A percentile compares a stretch with the other conserved stretches of the same genome.
Evolutionary conservation across 1,140 invertebrate species (phyloP).

Genomic region (Pseudomyrmex flavicornis): DNA sequence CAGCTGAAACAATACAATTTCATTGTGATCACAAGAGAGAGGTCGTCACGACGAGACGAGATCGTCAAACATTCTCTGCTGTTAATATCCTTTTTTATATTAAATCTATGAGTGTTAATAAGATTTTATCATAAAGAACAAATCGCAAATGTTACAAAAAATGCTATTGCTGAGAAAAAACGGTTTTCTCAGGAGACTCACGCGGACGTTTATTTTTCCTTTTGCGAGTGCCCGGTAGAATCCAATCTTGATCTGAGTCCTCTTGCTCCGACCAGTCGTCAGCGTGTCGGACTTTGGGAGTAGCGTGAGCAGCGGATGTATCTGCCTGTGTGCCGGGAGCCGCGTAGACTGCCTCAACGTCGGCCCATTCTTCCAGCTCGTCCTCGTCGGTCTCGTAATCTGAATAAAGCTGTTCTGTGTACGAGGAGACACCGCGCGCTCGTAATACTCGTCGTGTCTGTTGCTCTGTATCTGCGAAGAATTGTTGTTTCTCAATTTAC

Average conservation of each 20-base stretch:
- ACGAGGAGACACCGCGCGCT: slow-evolving; percentile 81
- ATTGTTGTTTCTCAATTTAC: background rate
- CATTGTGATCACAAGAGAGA: background rate
- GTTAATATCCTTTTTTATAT: background rate
- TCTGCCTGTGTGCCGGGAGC: slow-evolving; percentile 70
- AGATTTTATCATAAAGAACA: background rate
- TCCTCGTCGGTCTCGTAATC: slow-evolving; percentile 79
- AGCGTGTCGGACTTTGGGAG: slow-evolving; percentile 58
- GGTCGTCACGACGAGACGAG: background rate
- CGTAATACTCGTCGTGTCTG: slow-evolving; percentile 78
- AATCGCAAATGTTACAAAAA: slow-evolving; percentile 6
- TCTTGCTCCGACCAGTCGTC: slow-evolving; percentile 73
- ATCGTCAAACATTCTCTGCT: background rate
- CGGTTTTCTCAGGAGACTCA: slow-evolving; percentile 60
- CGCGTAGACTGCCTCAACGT: slow-evolving; percentile 74
- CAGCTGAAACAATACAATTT: slow-evolving; percentile 65
- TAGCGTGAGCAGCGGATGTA: slow-evolving; percentile 68
- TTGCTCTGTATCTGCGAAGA: slow-evolving; percentile 59
- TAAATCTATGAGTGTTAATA: slow-evolving; percentile 2
- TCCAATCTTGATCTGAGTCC: slow-evolving; percentile 84
- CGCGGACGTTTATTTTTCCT: slow-evolving; percentile 82
- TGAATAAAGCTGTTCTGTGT: slow-evolving; percentile 81
- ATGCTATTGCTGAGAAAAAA: background rate
- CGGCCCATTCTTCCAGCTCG: slow-evolving; percentile 79
- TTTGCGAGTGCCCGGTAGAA: slow-evolving; percentile 81